Evolutionary conservation across 1,140 invertebrate species (phyloP), one percentile per base, ranked within the genome.

Genomic region (Rhizoglyphus robini): DNA sequence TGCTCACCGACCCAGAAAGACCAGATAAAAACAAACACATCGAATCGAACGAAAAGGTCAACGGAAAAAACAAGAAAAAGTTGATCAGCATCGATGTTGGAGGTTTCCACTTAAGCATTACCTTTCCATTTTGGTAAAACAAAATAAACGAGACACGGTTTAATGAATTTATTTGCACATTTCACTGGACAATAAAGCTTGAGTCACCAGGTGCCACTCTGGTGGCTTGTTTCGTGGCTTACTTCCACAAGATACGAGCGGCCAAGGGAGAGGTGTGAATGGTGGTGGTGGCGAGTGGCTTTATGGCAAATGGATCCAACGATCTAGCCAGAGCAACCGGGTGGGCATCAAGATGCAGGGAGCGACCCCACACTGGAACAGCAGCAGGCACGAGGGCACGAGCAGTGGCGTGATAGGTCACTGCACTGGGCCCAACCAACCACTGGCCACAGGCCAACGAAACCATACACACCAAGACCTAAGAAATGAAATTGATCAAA

Each of bases 91-190:
- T 60, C 27, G 58, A 60, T n/a, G 27, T 60, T n/a, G 58, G 58
- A 38, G 27, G 58, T n/a, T 60, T 60, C 36, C 58, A 60, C 2
- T 32, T 60, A 3, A 60, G 58, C 27, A 60, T 60, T 60, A 15
- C 15, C 30, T 60, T 29, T 60, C 58, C 58, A 32, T 60, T 60
- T 60, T 60, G 15, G 2, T 60, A 34, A 46, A 38, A 34, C 23
- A 49, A 20, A 11, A 11, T 20, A 11, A 20, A 49, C 4, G 4
- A 5, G 18, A 41, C 36, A 41, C 18, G 36, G 18, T 41, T 18
- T 41, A 54, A 54, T 11, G 5, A 13, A 54, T 54, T 54, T 54
- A 8, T 54, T 8, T 8, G 5, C 49, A 41, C n/a, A 41, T 41
- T 46, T 46, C 41, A 46, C 23, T 46, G 3, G 18, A n/a, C 15